Conservation (phyloP, 2,888 invertebrate species). For the Helicoverpa assulta region DNA sequence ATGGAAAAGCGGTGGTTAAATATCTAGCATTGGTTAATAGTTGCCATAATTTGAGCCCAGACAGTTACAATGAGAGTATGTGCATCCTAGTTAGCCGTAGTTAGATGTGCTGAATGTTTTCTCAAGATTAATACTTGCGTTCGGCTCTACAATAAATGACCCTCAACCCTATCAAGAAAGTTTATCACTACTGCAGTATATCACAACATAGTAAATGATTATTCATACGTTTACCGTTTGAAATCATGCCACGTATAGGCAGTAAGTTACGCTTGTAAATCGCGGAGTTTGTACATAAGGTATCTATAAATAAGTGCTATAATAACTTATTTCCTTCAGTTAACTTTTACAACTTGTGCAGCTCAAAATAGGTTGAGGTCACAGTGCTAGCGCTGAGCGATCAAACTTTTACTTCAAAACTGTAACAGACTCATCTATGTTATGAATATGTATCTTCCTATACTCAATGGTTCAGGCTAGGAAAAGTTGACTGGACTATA, state of each 20-base stretch:
- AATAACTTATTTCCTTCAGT: conserved; percentile 49
- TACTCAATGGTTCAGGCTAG: neutral
- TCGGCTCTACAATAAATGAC: neutral
- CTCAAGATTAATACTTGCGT: neutral
- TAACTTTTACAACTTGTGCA: conserved; percentile 46
- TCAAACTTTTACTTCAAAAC: neutral
- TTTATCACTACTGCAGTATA: conserved; percentile 35
- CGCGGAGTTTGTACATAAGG: conserved; percentile 37
- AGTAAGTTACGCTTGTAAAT: conserved; percentile 52
- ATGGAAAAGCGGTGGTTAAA: too few relatives aligned
- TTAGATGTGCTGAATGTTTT: neutral
- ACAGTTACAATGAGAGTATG: neutral
- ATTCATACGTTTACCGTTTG: conserved; percentile 42
- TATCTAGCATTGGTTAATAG: too few relatives aligned
- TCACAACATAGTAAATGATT: conserved; percentile 37
- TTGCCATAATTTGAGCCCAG: too few relatives aligned
- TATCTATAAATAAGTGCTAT: conserved; percentile 49
- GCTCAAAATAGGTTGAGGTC: conserved; percentile 20
- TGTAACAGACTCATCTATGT: too few relatives aligned
- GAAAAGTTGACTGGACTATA: neutral
- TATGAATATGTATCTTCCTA: neutral
- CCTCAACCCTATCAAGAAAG: conserved; percentile 7
- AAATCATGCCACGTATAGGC: conserved; percentile 49
- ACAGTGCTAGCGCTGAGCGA: neutral
- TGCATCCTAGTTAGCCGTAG: neutral